Conservation (phyloP, 1,140 invertebrate genomes). For the Rhyacophila brunnea region DNA sequence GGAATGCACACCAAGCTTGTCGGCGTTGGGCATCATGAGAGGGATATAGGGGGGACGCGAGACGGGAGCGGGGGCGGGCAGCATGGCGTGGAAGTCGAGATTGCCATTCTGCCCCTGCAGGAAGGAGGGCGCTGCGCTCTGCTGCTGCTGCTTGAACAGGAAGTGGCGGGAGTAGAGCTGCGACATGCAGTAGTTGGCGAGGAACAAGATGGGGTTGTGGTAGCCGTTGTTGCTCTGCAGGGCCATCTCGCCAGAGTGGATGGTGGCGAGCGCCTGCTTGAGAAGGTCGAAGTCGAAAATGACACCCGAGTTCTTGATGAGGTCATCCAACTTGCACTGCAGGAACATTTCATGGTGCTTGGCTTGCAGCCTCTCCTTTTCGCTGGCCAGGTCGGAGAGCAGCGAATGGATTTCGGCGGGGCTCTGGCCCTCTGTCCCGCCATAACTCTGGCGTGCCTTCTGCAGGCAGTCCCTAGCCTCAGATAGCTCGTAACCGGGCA, state of each 20-base stretch:
- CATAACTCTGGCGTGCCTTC: slow-evolving; percentile 52
- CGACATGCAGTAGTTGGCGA: slow-evolving; percentile 73
- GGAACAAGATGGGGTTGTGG: slow-evolving; percentile 66
- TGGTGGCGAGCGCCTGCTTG: slow-evolving; percentile 62
- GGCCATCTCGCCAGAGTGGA: slow-evolving; percentile 57
- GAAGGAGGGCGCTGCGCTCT: slow-evolving; percentile 18
- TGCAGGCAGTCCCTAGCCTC: slow-evolving; percentile 63
- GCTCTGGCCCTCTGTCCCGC: slow-evolving; percentile 36
- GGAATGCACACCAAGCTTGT: slow-evolving; percentile 13
- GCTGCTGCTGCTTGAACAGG: slow-evolving; percentile 36
- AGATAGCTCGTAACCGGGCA: slow-evolving; percentile 62
- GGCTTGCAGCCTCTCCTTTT: slow-evolving; percentile 63
- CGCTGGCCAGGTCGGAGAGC: slow-evolving; percentile 56
- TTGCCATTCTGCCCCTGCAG: slow-evolving; percentile 27
- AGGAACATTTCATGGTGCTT: slow-evolving; percentile 72
- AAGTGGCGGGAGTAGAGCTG: slow-evolving; percentile 70
- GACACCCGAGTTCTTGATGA: slow-evolving; percentile 64
- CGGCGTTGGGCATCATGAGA: slow-evolving; percentile 28
- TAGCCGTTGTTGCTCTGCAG: slow-evolving; percentile 43
- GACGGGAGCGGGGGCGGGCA: slow-evolving; percentile 4
- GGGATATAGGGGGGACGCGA: slow-evolving; percentile 21
- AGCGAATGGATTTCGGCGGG: slow-evolving; percentile 58
- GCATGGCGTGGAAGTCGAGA: slow-evolving; percentile 17
- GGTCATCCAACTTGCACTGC: slow-evolving; percentile 69
- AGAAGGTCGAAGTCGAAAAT: slow-evolving; percentile 65